Percentiles rank a stretch among this genome's conserved stretches.
Evolutionary conservation across 2,888 invertebrate species (phyloP).

Genomic region (Atrina japonica): DNA sequence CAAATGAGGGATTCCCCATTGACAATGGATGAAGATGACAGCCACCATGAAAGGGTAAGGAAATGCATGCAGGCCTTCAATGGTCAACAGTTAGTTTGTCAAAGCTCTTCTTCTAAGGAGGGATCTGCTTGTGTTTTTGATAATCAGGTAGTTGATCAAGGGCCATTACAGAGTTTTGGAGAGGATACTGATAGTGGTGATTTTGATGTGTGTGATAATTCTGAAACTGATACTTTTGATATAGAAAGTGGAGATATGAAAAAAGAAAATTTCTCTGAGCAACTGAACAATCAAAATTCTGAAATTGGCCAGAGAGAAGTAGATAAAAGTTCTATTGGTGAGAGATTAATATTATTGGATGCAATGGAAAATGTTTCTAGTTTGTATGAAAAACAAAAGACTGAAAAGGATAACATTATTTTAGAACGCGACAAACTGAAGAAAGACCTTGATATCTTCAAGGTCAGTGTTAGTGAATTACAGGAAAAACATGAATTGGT

Average conservation of each 20-base stretch:
- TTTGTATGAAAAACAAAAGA: not conserved
- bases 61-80: slow-evolving; percentile 29
- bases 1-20: not conserved
- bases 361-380: not conserved
- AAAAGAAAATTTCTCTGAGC: no score
- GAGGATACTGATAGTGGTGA: slow-evolving; percentile 12
- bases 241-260: slow-evolving; percentile 3
- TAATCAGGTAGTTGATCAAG: not conserved
- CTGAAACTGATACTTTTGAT: not conserved
- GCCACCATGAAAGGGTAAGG: slow-evolving; percentile 24
- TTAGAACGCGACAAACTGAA: slow-evolving; percentile 46
- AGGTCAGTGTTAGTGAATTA: slow-evolving; percentile 14
- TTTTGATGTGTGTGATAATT: not conserved
- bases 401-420: not conserved
- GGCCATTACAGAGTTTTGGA: slow-evolving; percentile 5
- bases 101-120: slow-evolving; percentile 7
- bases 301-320: no score
- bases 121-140: slow-evolving; percentile 18
- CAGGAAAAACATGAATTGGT: not conserved
- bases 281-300: no score
- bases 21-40: not conserved
- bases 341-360: not conserved
- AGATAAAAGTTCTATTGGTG: not conserved
- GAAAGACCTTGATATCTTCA: slow-evolving; percentile 47
- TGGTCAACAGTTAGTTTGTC: slow-evolving; percentile 18